Percentiles rank a stretch among this genome's conserved stretches.
phyloP scores from a whole-genome alignment of 2,888 invertebrate genomes.

The Syrphus vitripennis region DNA sequence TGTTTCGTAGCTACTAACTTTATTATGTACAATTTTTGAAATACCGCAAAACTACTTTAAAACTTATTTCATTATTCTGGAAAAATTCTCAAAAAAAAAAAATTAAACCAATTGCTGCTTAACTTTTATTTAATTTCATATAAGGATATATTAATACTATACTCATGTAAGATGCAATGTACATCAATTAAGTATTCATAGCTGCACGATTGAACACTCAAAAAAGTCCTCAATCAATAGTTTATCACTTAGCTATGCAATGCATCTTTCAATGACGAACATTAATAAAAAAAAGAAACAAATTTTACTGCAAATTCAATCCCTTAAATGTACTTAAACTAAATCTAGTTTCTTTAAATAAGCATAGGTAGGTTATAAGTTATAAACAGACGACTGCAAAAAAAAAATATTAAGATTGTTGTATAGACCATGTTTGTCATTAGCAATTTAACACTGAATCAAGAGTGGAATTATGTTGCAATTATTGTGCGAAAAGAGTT shows the following conservation, averaged over 20 bases:
- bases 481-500: conserved; percentile 24
- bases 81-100: too few relatives aligned
- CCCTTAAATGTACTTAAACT: conserved; percentile 18
- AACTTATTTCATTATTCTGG: background rate
- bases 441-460: conserved; percentile 54
- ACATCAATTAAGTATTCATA: conserved; percentile 13
- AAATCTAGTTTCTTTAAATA: conserved; percentile 11
- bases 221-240: background rate
- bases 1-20: too few relatives aligned
- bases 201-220: background rate
- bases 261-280: too few relatives aligned
- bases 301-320: background rate
- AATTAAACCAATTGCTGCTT: background rate
- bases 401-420: conserved; percentile 11
- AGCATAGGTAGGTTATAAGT: background rate
- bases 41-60: background rate
- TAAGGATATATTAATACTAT: background rate
- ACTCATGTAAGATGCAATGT: background rate
- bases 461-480: conserved; percentile 12
- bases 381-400: background rate
- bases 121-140: background rate
- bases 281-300: background rate
- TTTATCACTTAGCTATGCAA: conserved; percentile 4
- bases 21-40: too few relatives aligned
- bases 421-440: conserved; percentile 28